These are phyloP conservation scores for Mya arenaria DNA, from an alignment of 1,140 invertebrate species.

Conservation along the genomic window DNA sequence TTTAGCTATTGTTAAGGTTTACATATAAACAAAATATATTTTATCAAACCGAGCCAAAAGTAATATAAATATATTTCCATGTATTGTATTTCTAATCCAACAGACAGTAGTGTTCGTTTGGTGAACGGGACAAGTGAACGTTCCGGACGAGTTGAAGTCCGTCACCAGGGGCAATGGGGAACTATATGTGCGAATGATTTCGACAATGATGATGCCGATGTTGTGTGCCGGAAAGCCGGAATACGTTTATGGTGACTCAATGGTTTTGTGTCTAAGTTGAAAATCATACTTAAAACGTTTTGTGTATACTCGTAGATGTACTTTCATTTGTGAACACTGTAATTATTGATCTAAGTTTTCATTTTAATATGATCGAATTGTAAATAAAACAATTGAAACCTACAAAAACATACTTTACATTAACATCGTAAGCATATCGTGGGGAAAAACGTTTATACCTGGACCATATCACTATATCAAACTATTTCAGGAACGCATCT, in stretches of 20 bases:
- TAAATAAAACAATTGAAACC: too few species aligned
- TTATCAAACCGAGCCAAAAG: too few species aligned
- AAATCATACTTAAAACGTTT: neutral
- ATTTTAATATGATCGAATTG: neutral
- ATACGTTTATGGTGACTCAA: slow-evolving; percentile 16
- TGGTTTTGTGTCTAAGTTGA: too few species aligned
- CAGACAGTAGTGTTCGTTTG: slow-evolving; percentile 30
- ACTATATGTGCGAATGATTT: slow-evolving; percentile 55
- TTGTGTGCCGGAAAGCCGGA: slow-evolving; percentile 38
- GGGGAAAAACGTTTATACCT: too few species aligned
- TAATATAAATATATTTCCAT: too few species aligned
- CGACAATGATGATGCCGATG: slow-evolving; percentile 24
- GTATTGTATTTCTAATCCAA: too few species aligned
- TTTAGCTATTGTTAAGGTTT: too few species aligned
- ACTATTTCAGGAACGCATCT: slow-evolving; percentile 21
- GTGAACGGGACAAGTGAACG: neutral
- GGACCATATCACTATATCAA: too few species aligned
- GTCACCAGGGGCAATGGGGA: slow-evolving; percentile 56
- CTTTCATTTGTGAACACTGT: neutral
- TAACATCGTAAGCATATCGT: too few species aligned
- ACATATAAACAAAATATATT: too few species aligned
- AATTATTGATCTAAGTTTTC: neutral
- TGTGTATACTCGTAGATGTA: neutral
- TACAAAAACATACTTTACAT: too few species aligned
- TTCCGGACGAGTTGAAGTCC: slow-evolving; percentile 58